Conservation (phyloP, 2,797 vertebrate genomes). For the Myotis pilosus region DNA sequence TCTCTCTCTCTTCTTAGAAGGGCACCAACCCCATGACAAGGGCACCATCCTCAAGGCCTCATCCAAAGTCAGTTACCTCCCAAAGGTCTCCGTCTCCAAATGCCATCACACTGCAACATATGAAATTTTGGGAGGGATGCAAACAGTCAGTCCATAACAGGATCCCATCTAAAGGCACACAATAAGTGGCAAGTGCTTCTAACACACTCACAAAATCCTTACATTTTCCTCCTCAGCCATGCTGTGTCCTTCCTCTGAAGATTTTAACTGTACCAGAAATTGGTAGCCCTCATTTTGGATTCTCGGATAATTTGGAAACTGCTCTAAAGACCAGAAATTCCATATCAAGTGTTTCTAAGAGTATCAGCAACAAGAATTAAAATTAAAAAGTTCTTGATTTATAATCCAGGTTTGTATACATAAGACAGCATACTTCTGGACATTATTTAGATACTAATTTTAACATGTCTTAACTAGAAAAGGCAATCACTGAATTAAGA, state of each 20-base stretch:
- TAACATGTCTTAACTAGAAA: conserved; percentile 3
- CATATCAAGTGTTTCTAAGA: not conserved
- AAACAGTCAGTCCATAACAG: not conserved
- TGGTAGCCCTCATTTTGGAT: not conserved
- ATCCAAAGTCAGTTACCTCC: not conserved
- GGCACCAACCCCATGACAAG: not conserved
- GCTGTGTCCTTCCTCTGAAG: not conserved
- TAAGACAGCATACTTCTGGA: not conserved
- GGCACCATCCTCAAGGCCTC: not conserved
- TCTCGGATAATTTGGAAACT: not conserved
- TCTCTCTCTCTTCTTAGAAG: not conserved
- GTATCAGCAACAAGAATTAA: not conserved
- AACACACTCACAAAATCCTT: not conserved
- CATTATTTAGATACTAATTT: conserved; percentile 24
- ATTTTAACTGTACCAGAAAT: not conserved
- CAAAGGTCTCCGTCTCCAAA: not conserved
- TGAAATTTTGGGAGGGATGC: not conserved
- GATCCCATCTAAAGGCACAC: not conserved
- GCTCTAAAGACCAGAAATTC: not conserved
- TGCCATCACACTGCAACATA: not conserved
- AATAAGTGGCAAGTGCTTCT: not conserved
- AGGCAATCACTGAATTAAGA: not conserved
- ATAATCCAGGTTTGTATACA: not conserved
- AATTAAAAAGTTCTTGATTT: not conserved
- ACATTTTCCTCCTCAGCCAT: not conserved